These are phyloP conservation scores for Hafferia zeledoni DNA, from an alignment of 2,797 vertebrate genomes.

Conservation along the genomic window DNA sequence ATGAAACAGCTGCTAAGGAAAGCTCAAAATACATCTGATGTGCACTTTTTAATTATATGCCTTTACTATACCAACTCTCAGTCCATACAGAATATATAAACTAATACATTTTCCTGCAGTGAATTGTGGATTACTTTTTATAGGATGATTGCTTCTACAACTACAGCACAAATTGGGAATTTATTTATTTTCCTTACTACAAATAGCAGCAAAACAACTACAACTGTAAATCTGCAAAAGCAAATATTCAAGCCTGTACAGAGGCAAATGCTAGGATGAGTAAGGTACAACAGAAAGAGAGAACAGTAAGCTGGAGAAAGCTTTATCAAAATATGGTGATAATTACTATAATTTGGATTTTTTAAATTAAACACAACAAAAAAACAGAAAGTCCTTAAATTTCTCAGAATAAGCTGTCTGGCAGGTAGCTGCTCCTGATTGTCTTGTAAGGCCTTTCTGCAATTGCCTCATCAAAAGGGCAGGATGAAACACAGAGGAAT, in stretches of 20 bases:
- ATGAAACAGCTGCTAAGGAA: conserved; percentile 44
- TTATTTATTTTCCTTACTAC: conserved; percentile 1
- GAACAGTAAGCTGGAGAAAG: not conserved
- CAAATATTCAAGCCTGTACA: not conserved
- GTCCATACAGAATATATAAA: not conserved
- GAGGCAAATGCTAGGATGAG: not conserved
- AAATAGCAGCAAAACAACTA: not conserved
- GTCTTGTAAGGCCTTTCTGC: not conserved
- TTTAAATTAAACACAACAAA: not conserved
- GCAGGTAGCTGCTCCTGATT: not conserved
- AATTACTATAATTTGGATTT: not conserved
- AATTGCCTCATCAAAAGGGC: not conserved
- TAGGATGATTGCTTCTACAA: conserved; percentile 1
- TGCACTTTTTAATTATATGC: conserved; percentile 31
- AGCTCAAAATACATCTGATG: conserved; percentile 7
- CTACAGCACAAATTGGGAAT: not conserved
- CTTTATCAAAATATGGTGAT: not conserved
- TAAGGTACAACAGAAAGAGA: not conserved
- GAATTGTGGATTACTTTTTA: not conserved
- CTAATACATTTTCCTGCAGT: not conserved
- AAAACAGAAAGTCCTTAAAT: not conserved
- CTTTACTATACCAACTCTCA: not conserved
- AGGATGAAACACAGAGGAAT: not conserved
- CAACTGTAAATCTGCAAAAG: not conserved
- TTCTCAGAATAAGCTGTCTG: not conserved